phyloP scores from a whole-genome alignment of 2,797 vertebrate genomes.

The Pangasius mekongensis region DNA sequence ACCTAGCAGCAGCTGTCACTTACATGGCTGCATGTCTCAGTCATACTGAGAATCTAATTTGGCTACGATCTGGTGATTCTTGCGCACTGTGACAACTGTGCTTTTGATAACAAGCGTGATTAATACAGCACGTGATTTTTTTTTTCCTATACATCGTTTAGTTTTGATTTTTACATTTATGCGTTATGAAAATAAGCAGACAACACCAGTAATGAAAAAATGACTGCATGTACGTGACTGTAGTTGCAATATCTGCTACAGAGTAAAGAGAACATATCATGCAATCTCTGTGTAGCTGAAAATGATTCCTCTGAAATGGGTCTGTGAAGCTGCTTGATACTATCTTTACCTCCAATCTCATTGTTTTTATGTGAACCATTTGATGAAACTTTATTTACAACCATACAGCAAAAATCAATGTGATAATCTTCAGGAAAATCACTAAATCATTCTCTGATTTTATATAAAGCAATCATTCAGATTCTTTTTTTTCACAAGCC shows the following conservation, averaged over 20 bases:
- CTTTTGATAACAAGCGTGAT: constrained; percentile 5
- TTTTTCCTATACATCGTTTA: no score
- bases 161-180: no score
- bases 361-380: constrained; percentile 20
- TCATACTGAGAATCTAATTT: constrained; percentile 19
- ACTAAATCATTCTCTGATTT: constrained; percentile 17
- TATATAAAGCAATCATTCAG: constrained; percentile 1
- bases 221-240: neutral
- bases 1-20: constrained; percentile 12
- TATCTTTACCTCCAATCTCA: constrained; percentile 11
- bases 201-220: neutral
- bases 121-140: neutral
- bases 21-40: constrained; percentile 4
- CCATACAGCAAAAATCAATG: constrained; percentile 41
- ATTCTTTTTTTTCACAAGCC: constrained; percentile 22
- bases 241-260: neutral
- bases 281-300: neutral
- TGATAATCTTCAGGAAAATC: constrained; percentile 14
- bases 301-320: neutral
- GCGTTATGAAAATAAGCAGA: neutral
- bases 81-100: neutral
- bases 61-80: neutral
- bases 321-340: neutral
- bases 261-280: neutral
- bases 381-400: constrained; percentile 32